Base-by-base conservation (phyloP, 2,113 vertebrate species). In the mouse (Mus musculus) region DNA sequence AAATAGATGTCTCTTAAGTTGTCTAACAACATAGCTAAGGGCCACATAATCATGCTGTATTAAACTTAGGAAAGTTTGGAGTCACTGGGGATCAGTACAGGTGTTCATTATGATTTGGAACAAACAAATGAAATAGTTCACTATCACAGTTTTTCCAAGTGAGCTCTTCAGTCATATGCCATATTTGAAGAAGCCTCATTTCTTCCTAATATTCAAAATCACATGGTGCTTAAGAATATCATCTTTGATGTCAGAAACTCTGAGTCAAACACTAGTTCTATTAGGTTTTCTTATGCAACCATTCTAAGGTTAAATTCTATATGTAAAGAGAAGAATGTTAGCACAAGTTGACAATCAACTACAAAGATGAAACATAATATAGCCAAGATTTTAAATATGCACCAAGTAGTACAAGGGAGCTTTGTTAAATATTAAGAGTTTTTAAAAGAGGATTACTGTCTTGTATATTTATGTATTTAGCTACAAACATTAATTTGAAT, bases 381-480 rank as follows among this genome's bases (percentile, higher is more conserved):
- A 95, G 22, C 9, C 84, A 81, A 91, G 5, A 59, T 4, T 12
- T 20, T 56, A 3, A 39, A 7, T 54, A 80, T 4, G 0, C 88
- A 28, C 2, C 54, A 77, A 63, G 42, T 17, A 81, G 42, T 88
- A 90, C 3, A 78, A 52, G 76, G 76, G 17, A 86, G 19, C 0
- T 72, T 39, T 92, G 8, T 81, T 88, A 89, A 96, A 78, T 72
- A 71, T 73, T 24, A 42, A 26, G 19, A 72, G 52, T 63, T 82
- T n/a, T 33, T 24, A 13, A 39, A 80, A 78, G 33, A 86, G 42
- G 42, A 36, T 90, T 96, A 16, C 2, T 39, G 46, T 78, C 19
- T 30, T 93, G 42, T 90, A 87, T 80, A n/a, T 94, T 96, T 56
- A 75, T 67, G 24, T 36, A 5, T 69, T 4, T 88, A 76, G 63